These are phyloP conservation scores for Doris montereyensis DNA, from an alignment of 2,888 invertebrate genomes.

Conservation along the genomic window DNA sequence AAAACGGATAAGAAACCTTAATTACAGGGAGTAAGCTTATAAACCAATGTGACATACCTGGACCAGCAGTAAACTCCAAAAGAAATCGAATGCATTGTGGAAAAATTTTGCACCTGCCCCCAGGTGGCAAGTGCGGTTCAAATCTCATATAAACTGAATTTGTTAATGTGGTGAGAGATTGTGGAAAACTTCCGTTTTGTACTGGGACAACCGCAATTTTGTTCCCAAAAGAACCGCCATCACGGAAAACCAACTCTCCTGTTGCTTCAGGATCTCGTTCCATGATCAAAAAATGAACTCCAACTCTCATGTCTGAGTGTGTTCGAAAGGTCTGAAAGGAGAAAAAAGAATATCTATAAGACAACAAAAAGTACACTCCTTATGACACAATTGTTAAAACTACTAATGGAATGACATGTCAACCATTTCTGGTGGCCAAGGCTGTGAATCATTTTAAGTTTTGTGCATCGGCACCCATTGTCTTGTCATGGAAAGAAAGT, in stretches of 20 bases:
- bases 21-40: background rate
- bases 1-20: no score
- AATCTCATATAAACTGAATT: conserved; percentile 88
- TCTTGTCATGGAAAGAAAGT: no score
- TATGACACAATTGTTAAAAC: no score
- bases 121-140: conserved; percentile 66
- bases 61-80: conserved; percentile 52
- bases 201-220: conserved; percentile 82
- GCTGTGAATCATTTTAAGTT: no score
- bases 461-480: no score
- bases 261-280: conserved; percentile 79
- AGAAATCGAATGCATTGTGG: conserved; percentile 60
- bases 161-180: conserved; percentile 81
- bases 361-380: no score
- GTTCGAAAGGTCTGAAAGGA: no score
- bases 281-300: conserved; percentile 88
- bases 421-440: no score
- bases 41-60: conserved; percentile 69
- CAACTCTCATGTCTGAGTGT: conserved; percentile 87
- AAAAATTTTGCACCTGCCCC: conserved; percentile 50
- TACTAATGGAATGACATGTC: no score
- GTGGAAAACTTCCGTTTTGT: conserved; percentile 88
- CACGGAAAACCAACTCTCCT: conserved; percentile 71
- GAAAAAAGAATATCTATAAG: no score
- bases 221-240: conserved; percentile 75